Evolutionary conservation across 2,888 invertebrate species (phyloP).

Genomic region (Allygus modestus): DNA sequence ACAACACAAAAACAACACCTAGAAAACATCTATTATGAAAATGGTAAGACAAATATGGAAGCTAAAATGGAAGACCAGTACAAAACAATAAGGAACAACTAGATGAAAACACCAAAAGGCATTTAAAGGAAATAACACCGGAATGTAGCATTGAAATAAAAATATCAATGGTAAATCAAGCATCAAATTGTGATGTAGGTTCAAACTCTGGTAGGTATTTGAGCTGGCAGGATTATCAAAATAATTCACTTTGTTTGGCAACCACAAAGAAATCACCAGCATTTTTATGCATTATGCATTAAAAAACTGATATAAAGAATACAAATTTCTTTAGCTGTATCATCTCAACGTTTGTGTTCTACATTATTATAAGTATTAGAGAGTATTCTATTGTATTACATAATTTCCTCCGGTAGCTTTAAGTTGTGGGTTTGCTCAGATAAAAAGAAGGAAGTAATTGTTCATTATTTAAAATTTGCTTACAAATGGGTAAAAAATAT

Average conservation of each 20-base stretch:
- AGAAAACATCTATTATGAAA: neutral
- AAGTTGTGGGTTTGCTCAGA: no score
- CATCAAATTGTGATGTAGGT: neutral
- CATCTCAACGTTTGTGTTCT: no score
- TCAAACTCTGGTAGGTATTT: neutral
- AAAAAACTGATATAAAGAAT: no score
- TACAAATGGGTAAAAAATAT: no score
- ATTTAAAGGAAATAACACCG: neutral
- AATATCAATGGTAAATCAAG: neutral
- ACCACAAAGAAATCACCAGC: no score
- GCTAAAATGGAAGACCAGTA: slow-evolving; percentile 43
- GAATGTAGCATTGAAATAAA: slow-evolving; percentile 13
- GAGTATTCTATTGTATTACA: no score
- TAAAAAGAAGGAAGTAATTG: no score
- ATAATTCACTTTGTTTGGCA: neutral
- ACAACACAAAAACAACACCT: neutral
- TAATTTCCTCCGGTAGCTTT: no score
- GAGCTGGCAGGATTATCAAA: slow-evolving; percentile 16
- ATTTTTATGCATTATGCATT: no score
- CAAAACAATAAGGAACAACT: slow-evolving; percentile 26
- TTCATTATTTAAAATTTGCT: no score
- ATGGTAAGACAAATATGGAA: slow-evolving; percentile 3
- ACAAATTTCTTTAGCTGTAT: no score
- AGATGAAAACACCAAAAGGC: neutral
- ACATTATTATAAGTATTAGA: no score